phyloP scores from a whole-genome alignment of 2,797 vertebrate species.

The Melanotaenia pygmaea region DNA sequence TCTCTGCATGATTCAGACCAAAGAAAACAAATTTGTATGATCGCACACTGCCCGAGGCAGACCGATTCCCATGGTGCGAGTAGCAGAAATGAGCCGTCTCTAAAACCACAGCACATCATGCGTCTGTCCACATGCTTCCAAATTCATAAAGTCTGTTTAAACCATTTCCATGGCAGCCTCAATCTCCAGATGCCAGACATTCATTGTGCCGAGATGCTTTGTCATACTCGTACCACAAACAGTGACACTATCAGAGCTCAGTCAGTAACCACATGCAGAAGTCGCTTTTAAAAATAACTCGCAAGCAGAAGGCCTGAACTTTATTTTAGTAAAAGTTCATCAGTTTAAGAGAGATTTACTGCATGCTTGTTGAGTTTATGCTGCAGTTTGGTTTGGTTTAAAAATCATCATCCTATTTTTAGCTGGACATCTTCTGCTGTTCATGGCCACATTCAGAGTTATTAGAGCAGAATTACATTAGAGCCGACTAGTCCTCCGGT shows the following conservation, averaged over 20 bases:
- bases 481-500: constrained; percentile 41
- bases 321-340: not conserved
- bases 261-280: constrained; percentile 19
- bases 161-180: constrained; percentile 35
- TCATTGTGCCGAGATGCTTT: constrained; percentile 40
- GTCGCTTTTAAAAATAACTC: constrained; percentile 21
- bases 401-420: constrained; percentile 38
- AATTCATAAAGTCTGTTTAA: constrained; percentile 39
- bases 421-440: constrained; percentile 14
- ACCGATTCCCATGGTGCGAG: not conserved
- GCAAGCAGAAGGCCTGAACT: not conserved
- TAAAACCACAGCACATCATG: constrained; percentile 49
- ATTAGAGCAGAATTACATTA: constrained; percentile 62
- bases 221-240: constrained; percentile 48
- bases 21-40: constrained; percentile 6
- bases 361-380: not conserved
- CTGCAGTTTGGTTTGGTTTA: not conserved
- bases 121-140: constrained; percentile 29
- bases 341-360: not conserved
- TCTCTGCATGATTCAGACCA: not conserved
- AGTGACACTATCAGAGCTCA: constrained; percentile 44
- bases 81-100: constrained; percentile 14
- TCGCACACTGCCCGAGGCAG: not conserved
- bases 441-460: constrained; percentile 40
- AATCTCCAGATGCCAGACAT: constrained; percentile 61